phyloP scores from a whole-genome alignment of 2,113 vertebrate species.

The Empidonax traillii region DNA sequence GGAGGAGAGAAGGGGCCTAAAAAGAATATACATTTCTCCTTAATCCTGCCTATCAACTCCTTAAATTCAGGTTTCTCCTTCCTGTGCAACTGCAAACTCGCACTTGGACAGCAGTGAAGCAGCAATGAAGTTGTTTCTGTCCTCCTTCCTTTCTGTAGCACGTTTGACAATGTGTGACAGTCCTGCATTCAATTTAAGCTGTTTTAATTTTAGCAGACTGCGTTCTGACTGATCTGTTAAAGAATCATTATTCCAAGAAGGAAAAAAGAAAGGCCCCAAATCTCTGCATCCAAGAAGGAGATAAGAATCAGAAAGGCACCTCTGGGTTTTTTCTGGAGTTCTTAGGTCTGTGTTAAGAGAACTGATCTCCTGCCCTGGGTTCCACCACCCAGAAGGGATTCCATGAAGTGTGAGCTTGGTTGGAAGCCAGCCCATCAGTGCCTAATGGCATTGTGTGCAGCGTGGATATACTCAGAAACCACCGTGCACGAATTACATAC shows the following conservation, averaged over 20 bases:
- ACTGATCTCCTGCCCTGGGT: not conserved
- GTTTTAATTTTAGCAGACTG: constrained; percentile 6
- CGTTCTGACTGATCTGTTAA: not conserved
- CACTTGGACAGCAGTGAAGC: not conserved
- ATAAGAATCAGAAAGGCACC: not conserved
- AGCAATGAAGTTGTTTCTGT: not conserved
- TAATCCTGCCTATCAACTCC: not conserved
- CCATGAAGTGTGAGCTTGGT: not conserved
- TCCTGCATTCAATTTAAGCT: not conserved
- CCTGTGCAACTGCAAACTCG: not conserved
- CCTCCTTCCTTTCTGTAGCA: not conserved
- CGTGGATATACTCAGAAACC: not conserved
- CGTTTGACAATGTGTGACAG: not conserved
- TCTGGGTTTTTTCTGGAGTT: not conserved
- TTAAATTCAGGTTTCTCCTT: not conserved
- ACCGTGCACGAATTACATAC: constrained; percentile 29
- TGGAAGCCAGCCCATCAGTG: constrained; percentile 7
- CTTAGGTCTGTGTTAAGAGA: not conserved
- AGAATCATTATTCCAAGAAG: not conserved
- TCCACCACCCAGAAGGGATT: not conserved
- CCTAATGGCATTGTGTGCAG: constrained; percentile 31
- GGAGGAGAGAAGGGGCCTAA: not conserved
- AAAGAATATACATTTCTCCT: not conserved
- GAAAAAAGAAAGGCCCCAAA: not conserved
- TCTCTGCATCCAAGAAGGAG: not conserved